Evolutionary conservation across 2,797 vertebrate genomes (phyloP).

Genomic region (Lutjanus argentimaculatus): DNA sequence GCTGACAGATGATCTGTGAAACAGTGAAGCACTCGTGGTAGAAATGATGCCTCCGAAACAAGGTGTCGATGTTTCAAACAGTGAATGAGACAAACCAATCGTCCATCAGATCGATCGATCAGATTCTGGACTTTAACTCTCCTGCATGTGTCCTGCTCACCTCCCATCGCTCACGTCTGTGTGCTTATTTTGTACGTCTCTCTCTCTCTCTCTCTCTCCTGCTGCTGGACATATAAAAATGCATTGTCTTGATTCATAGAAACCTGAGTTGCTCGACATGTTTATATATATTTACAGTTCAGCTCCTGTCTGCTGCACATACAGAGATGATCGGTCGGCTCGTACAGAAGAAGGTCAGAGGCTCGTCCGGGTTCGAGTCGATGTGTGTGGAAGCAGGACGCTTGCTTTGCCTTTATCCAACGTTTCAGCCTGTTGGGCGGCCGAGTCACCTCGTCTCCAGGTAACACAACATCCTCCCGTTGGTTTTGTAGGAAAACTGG

Average conservation of each 20-base stretch:
- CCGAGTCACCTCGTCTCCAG: background rate
- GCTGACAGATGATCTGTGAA: background rate
- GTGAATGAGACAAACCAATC: background rate
- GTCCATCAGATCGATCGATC: background rate
- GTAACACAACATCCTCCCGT: background rate
- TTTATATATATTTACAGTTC: conserved; percentile 68
- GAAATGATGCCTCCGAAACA: background rate
- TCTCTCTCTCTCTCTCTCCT: background rate
- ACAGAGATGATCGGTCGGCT: conserved; percentile 25
- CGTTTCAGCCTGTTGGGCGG: background rate
- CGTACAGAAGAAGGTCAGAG: conserved; percentile 20
- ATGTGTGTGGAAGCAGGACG: conserved; percentile 9
- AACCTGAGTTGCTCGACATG: conserved; percentile 81
- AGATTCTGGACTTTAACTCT: background rate
- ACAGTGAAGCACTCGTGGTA: background rate
- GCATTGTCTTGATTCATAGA: conserved; percentile 72
- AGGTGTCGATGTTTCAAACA: background rate
- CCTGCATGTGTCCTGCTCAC: background rate
- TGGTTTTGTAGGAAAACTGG: too few relatives aligned
- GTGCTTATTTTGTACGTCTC: conserved; percentile 50
- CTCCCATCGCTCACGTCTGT: conserved; percentile 9
- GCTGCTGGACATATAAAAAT: conserved; percentile 48
- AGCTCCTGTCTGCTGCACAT: conserved; percentile 39
- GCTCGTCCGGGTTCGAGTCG: conserved; percentile 10
- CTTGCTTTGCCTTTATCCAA: background rate